These are phyloP conservation scores for Pinctada fucata DNA, from an alignment of 2,888 invertebrate genomes.

Conservation along the genomic window DNA sequence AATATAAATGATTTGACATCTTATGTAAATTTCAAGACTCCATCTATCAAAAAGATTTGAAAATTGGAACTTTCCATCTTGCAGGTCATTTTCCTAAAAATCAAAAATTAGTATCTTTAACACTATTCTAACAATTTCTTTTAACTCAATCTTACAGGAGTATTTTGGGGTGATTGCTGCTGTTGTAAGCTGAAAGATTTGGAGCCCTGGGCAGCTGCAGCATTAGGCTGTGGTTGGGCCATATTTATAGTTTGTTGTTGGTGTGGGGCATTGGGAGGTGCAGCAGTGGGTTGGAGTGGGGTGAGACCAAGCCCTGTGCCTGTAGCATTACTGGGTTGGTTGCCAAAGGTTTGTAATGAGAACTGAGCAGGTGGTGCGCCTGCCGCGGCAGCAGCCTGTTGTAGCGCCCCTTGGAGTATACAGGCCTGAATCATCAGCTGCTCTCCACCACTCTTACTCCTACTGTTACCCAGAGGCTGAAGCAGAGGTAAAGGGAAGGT, in stretches of 20 bases:
- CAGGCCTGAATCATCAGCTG: slow-evolving; percentile 55
- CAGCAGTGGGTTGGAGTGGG: slow-evolving; percentile 59
- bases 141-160: slow-evolving; percentile 50
- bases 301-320: slow-evolving; percentile 50
- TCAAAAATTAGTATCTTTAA: too few relatives aligned
- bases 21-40: too few relatives aligned
- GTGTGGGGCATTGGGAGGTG: slow-evolving; percentile 35
- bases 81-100: too few relatives aligned
- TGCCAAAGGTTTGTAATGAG: slow-evolving; percentile 65
- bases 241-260: slow-evolving; percentile 50
- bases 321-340: slow-evolving; percentile 57
- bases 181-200: slow-evolving; percentile 39
- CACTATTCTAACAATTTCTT: too few relatives aligned
- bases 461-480: slow-evolving; percentile 37
- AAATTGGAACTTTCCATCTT: too few relatives aligned
- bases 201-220: slow-evolving; percentile 52
- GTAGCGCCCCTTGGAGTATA: slow-evolving; percentile 62
- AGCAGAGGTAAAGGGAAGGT: slow-evolving; percentile 7
- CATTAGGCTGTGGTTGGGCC: slow-evolving; percentile 46
- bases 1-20: too few relatives aligned
- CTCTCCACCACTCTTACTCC: slow-evolving; percentile 47
- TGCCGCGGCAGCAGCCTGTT: slow-evolving; percentile 73
- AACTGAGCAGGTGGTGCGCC: slow-evolving; percentile 52
- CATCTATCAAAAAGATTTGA: too few relatives aligned
- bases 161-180: slow-evolving; percentile 57